Conservation (phyloP, 2,888 invertebrate genomes). For the Eilema griseolum region DNA sequence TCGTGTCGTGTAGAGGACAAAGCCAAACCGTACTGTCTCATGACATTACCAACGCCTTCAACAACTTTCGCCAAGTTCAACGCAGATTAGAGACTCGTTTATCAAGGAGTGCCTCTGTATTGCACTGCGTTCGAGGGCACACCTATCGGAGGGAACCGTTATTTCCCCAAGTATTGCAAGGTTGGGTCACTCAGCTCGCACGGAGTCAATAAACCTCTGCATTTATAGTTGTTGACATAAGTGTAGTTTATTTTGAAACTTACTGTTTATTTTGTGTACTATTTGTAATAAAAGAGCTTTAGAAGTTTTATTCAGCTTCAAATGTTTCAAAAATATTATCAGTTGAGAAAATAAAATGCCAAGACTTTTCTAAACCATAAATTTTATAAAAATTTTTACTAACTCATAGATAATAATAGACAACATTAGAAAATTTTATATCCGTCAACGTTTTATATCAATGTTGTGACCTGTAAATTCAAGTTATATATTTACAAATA, state of each 20-base stretch:
- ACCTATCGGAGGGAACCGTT: background rate
- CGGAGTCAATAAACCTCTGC: constrained; percentile 44
- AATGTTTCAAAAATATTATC: background rate
- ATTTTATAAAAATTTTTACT: background rate
- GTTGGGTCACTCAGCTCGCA: constrained; percentile 13
- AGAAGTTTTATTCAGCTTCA: background rate
- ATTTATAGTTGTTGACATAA: constrained; percentile 43
- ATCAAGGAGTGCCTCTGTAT: background rate
- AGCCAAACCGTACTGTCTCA: background rate
- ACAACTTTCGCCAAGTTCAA: background rate
- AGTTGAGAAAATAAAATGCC: background rate
- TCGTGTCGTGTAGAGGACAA: no score
- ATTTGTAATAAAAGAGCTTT: background rate
- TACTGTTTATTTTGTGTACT: constrained; percentile 26
- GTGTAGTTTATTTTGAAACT: constrained; percentile 34
- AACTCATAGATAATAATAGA: background rate
- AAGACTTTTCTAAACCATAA: background rate
- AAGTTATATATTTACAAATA: background rate
- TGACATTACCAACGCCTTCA: background rate
- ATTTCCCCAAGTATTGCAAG: background rate
- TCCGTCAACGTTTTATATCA: no score
- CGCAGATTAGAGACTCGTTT: background rate
- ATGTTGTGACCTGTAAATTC: constrained; percentile 16
- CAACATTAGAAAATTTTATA: background rate
- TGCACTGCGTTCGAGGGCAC: background rate